Percentiles rank a stretch among this genome's conserved stretches.
Evolutionary conservation across 2,888 invertebrate genomes (phyloP).

Genomic region (Thereva nobilitata): DNA sequence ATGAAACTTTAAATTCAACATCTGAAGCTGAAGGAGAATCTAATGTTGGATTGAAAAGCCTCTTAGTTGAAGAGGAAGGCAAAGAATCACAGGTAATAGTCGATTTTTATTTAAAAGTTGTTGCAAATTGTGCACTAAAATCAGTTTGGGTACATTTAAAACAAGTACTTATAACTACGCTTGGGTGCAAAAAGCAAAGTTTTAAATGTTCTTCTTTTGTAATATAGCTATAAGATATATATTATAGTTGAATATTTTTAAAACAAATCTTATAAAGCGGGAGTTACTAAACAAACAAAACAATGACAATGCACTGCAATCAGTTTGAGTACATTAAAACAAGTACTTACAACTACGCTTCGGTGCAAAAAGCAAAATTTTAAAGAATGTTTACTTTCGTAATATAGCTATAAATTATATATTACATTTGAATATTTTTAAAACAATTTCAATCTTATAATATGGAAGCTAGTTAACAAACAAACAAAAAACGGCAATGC

Average conservation of each 20-base stretch:
- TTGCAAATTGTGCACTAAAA: constrained; percentile 30
- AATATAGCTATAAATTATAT: neutral
- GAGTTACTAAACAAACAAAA: too few species aligned
- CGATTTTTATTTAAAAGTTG: neutral
- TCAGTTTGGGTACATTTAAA: constrained; percentile 30
- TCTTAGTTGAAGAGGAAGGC: constrained; percentile 63
- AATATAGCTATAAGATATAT: neutral
- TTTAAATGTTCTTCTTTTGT: constrained; percentile 4
- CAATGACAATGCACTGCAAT: constrained; percentile 31
- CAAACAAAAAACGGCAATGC: too few species aligned
- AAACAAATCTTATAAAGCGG: too few species aligned
- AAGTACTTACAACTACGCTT: constrained; percentile 38
- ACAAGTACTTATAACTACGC: constrained; percentile 36
- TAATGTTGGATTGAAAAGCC: constrained; percentile 62
- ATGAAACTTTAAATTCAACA: constrained; percentile 50
- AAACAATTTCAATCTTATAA: too few species aligned
- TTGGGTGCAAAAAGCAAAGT: constrained; percentile 32
- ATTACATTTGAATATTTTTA: neutral
- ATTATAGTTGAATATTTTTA: neutral
- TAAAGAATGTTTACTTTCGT: neutral
- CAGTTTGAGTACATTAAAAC: constrained; percentile 26
- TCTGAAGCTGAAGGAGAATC: constrained; percentile 51
- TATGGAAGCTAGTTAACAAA: too few species aligned
- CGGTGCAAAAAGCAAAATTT: constrained; percentile 26
- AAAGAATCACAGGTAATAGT: constrained; percentile 44